A percentile compares a stretch with the other conserved stretches of the same genome.
These are phyloP conservation scores for Salticus scenicus DNA, from an alignment of 2,888 invertebrate species.

Conservation along the genomic window DNA sequence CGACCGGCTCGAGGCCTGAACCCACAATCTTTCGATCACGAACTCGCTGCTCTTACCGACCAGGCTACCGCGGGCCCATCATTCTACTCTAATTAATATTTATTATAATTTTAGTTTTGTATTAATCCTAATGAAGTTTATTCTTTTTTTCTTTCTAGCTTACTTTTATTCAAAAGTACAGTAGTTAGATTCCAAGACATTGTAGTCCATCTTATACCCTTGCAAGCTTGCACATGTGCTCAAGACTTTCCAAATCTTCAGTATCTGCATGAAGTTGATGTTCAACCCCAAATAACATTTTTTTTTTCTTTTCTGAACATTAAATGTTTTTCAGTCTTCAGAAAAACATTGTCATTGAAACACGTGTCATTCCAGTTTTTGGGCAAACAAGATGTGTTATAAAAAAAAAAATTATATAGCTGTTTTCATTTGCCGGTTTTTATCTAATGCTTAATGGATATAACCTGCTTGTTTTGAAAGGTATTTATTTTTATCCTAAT, in stretches of 20 bases:
- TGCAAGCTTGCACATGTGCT: constrained; percentile 68
- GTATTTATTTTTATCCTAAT: too few species aligned
- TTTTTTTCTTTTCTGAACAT: constrained; percentile 41
- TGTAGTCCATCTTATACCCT: constrained; percentile 63
- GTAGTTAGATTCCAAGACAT: constrained; percentile 68
- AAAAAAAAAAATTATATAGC: not conserved
- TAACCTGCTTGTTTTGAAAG: not conserved
- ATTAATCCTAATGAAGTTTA: too few species aligned
- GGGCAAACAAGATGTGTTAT: constrained; percentile 53
- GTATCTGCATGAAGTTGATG: constrained; percentile 68
- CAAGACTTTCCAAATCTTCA: constrained; percentile 66
- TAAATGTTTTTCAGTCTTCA: constrained; percentile 53
- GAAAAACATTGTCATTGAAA: constrained; percentile 47
- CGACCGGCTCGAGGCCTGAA: too few species aligned
- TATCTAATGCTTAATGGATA: not conserved
- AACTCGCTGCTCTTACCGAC: too few species aligned
- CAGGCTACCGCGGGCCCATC: too few species aligned
- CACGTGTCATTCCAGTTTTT: constrained; percentile 55
- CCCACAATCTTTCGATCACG: too few species aligned
- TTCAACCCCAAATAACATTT: constrained; percentile 18
- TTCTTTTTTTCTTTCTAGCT: constrained; percentile 33
- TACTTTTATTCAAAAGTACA: constrained; percentile 69
- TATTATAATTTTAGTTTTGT: too few species aligned
- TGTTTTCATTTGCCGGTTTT: not conserved
- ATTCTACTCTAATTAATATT: too few species aligned